Base-by-base conservation (phyloP, 2,797 vertebrate genomes). In the Pelodytes ibericus region DNA sequence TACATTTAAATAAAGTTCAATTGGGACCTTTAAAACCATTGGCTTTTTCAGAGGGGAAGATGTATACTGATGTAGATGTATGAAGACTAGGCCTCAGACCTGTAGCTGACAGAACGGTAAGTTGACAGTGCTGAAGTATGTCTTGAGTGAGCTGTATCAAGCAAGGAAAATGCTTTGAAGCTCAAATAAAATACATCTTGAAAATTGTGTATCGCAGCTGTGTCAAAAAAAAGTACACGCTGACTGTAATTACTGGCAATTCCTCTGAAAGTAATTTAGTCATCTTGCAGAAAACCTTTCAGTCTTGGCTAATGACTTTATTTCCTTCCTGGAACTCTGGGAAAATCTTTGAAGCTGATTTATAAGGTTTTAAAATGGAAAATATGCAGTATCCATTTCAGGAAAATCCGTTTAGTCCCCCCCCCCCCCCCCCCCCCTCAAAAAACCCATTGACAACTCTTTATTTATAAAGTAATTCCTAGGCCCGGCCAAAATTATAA, bases 301-400 rank as follows among this genome's bases (percentile, higher is more conserved):
- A 44, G 26, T 33, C 56, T 72, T 78, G n/a, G 44, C 56, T 72
- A 78, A 78, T 78, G 63, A 69, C 71, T 73, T 72, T 61, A 60
- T 68, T 79, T 79, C 76, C 76, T 79, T 79, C 76, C 76, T 79
- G 76, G n/a, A 73, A 56, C 71, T 79, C 64, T 79, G 76, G 76
- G 76, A 79, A 79, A 79, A 79, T 73, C 76, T 79, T 79, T 79
- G 70, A 79, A 73, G 76, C 71, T 73, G 71, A 79, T 79, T 79
- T 79, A 79, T 79, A 79, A 79, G 63, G 44, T 79, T 79, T n/a
- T 79, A 79, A 67, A 58, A 72, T 78, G 75, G 75, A 78, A 79
- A 73, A 56, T 73, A 79, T 69, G 44, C 56, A 26, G 1, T 11
- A 15, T 59, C 69, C 57, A 56, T 53, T 68, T 31, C 63, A 79